phyloP scores from a whole-genome alignment of 2,888 invertebrate species.

The Notocelia uddmanniana region DNA sequence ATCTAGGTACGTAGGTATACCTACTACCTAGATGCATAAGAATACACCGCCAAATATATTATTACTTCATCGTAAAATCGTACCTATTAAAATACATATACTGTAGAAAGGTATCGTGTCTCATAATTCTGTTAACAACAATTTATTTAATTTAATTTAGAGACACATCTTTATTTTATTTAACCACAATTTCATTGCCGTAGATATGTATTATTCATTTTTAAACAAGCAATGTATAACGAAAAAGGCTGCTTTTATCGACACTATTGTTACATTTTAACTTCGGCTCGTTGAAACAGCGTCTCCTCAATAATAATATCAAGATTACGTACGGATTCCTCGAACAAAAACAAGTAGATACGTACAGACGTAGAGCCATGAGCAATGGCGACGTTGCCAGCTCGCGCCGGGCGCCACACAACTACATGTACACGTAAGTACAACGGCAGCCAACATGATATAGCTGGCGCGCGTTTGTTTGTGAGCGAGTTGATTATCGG shows the following conservation, averaged over 20 bases:
- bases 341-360: constrained; percentile 52
- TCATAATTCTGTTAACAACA: no score
- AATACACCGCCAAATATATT: no score
- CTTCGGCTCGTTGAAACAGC: constrained; percentile 38
- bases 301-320: constrained; percentile 43
- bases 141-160: no score
- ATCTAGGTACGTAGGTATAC: no score
- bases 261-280: constrained; percentile 36
- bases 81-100: no score
- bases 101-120: no score
- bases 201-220: neutral
- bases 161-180: no score
- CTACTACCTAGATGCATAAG: no score
- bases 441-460: constrained; percentile 43
- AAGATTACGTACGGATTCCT: constrained; percentile 47
- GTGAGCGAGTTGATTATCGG: constrained; percentile 46
- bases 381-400: constrained; percentile 68
- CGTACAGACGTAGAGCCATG: constrained; percentile 51
- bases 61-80: no score
- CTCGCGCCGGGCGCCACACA: constrained; percentile 66
- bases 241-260: constrained; percentile 11
- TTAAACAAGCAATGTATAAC: neutral
- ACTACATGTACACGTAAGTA: constrained; percentile 55
- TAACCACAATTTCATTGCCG: neutral
- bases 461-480: constrained; percentile 44